Evolutionary conservation across 2,113 vertebrate species (phyloP).

Genomic region (Boleophthalmus pectinirostris): DNA sequence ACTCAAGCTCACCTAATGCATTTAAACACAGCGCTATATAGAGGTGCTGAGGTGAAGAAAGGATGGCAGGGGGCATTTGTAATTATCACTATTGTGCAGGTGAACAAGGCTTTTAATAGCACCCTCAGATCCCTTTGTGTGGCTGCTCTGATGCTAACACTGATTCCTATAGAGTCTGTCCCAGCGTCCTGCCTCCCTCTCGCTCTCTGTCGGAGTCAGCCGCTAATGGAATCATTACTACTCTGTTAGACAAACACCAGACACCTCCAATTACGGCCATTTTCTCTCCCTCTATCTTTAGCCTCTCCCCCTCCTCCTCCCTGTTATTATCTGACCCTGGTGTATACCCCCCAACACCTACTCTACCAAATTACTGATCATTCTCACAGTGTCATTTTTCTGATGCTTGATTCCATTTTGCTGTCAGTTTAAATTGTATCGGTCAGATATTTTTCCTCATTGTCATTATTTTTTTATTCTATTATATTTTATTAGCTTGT

Average conservation of each 20-base stretch:
- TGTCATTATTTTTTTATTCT: neutral
- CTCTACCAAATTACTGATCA: neutral
- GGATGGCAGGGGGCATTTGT: conserved; percentile 33
- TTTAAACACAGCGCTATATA: conserved; percentile 61
- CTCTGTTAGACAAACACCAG: conserved; percentile 75
- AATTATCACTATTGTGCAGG: conserved; percentile 48
- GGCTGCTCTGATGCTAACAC: conserved; percentile 15
- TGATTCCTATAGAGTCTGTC: conserved; percentile 38
- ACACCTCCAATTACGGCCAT: conserved; percentile 70
- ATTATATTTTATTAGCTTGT: neutral
- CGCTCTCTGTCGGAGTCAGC: conserved; percentile 51
- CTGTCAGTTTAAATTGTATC: neutral
- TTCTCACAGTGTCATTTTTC: neutral
- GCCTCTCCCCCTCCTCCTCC: conserved; percentile 51
- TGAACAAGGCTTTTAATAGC: conserved; percentile 53
- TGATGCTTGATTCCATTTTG: neutral
- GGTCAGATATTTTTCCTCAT: neutral
- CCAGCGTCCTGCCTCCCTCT: conserved; percentile 15
- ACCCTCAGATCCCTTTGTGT: conserved; percentile 38
- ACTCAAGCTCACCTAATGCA: conserved; percentile 66
- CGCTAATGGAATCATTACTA: conserved; percentile 76
- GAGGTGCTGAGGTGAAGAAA: conserved; percentile 36
- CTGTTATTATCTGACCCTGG: conserved; percentile 59
- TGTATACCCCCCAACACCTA: conserved; percentile 26
- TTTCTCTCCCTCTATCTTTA: conserved; percentile 49